phyloP scores from a whole-genome alignment of 2,888 invertebrate species.

The Caenorhabditis macrosperma region DNA sequence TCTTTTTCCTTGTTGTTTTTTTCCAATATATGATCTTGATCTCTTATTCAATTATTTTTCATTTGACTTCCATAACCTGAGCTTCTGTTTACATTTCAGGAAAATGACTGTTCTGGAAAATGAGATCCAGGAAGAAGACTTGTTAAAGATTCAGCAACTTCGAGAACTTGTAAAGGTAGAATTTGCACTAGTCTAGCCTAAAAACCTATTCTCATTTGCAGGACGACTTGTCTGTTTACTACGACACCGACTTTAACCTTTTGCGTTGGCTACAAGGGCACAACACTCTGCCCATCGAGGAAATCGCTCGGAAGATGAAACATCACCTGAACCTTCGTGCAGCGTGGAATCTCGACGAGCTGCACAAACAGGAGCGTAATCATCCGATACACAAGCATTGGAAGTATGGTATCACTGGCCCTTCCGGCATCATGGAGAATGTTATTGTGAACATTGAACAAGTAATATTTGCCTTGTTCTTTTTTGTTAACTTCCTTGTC shows the following conservation, averaged over 20 bases:
- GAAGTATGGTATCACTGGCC: slow-evolving; percentile 70
- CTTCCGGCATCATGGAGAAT: slow-evolving; percentile 70
- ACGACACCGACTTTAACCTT: slow-evolving; percentile 78
- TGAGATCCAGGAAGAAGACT: slow-evolving; percentile 15
- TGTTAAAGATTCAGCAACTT: slow-evolving; percentile 50
- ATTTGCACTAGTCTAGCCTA: background rate
- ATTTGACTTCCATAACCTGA: too few species aligned
- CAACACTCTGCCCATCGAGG: slow-evolving; percentile 64
- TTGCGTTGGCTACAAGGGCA: slow-evolving; percentile 78
- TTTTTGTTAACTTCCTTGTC: background rate
- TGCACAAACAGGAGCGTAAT: slow-evolving; percentile 66
- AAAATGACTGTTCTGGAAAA: slow-evolving; percentile 29
- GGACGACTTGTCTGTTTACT: slow-evolving; percentile 73
- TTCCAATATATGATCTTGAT: background rate
- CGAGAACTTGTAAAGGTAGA: slow-evolving; percentile 64
- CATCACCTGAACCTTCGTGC: slow-evolving; percentile 71
- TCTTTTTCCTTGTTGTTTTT: background rate
- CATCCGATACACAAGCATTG: slow-evolving; percentile 77
- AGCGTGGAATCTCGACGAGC: slow-evolving; percentile 73
- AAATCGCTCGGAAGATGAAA: slow-evolving; percentile 74
- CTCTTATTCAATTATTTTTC: too few species aligned
- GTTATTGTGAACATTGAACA: slow-evolving; percentile 77
- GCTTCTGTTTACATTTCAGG: background rate
- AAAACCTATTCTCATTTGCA: background rate
- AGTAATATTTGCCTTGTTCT: slow-evolving; percentile 42